Conservation (phyloP, 1,140 invertebrate genomes). For the Euwallacea fornicatus region DNA sequence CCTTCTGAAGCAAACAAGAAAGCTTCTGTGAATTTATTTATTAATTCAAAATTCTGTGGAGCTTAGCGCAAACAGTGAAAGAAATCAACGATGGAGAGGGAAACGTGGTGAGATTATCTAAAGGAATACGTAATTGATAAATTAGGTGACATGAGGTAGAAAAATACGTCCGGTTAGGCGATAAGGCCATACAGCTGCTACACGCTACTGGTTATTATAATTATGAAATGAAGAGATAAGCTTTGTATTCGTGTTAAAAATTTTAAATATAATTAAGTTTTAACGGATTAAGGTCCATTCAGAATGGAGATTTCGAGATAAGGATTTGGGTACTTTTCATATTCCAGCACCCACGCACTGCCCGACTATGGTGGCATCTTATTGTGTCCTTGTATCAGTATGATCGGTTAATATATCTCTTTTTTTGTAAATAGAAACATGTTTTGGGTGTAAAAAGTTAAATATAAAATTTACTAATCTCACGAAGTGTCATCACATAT, state of each 20-base stretch:
- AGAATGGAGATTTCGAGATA: conserved; percentile 3
- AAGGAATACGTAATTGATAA: conserved; percentile 33
- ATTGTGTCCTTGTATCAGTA: background rate
- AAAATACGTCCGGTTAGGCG: conserved; percentile 32
- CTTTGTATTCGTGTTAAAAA: conserved; percentile 32
- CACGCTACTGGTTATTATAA: conserved; percentile 35
- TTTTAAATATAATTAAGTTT: conserved; percentile 33
- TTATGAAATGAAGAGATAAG: conserved; percentile 31
- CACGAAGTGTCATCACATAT: conserved; percentile 13
- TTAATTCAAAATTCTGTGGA: too few species aligned
- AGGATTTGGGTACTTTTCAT: background rate
- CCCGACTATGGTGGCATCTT: background rate
- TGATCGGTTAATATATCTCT: background rate
- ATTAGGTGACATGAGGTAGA: conserved; percentile 32
- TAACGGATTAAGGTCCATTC: conserved; percentile 25
- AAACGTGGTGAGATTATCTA: background rate
- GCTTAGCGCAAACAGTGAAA: too few species aligned
- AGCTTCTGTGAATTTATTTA: too few species aligned
- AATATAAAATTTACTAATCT: conserved; percentile 22
- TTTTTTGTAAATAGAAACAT: background rate
- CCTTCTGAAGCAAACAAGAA: too few species aligned
- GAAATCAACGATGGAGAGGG: too few species aligned
- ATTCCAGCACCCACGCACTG: background rate
- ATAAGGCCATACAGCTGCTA: conserved; percentile 30
- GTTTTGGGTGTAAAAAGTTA: conserved; percentile 10